A percentile compares a stretch with the other conserved stretches of the same genome.
These are phyloP conservation scores for Lissonota sp. DNA, from an alignment of 2,888 invertebrate species.

Conservation along the genomic window DNA sequence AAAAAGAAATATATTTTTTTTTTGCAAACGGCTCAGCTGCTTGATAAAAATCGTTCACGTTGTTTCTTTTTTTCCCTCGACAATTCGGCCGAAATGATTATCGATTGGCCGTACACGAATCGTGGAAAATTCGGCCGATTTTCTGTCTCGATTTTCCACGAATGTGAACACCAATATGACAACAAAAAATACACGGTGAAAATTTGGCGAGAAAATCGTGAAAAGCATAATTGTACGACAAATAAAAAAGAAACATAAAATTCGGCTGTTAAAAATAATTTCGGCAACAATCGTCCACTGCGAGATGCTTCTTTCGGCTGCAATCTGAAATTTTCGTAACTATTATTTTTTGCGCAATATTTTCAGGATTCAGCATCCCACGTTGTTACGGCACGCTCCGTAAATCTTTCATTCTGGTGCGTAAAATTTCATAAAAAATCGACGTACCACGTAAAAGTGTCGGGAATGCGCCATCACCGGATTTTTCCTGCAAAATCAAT, in stretches of 20 bases:
- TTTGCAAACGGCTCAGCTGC: conserved; percentile 36
- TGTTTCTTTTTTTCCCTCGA: background rate
- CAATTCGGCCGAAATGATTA: conserved; percentile 28
- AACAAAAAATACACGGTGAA: conserved; percentile 27
- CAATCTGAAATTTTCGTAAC: conserved; percentile 14
- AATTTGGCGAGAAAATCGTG: conserved; percentile 5
- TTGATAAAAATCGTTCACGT: conserved; percentile 12
- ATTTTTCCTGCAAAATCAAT: conserved; percentile 24
- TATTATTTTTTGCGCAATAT: too few relatives aligned
- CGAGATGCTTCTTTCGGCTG: conserved; percentile 55
- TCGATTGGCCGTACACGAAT: background rate
- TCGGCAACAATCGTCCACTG: conserved; percentile 53
- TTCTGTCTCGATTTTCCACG: conserved; percentile 9
- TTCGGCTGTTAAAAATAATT: conserved; percentile 25
- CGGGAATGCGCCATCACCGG: background rate
- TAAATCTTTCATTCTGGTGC: too few relatives aligned
- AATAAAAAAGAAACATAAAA: conserved; percentile 16
- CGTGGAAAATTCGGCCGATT: background rate
- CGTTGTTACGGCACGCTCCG: too few relatives aligned
- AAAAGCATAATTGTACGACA: conserved; percentile 20
- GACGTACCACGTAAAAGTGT: too few relatives aligned
- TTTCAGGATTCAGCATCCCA: too few relatives aligned
- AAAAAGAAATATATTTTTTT: background rate
- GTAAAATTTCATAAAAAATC: too few relatives aligned
- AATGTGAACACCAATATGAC: background rate